A percentile compares a stretch with the other conserved stretches of the same genome.
Conservation (phyloP, 1,140 invertebrate genomes). For the Periplaneta americana region DNA sequence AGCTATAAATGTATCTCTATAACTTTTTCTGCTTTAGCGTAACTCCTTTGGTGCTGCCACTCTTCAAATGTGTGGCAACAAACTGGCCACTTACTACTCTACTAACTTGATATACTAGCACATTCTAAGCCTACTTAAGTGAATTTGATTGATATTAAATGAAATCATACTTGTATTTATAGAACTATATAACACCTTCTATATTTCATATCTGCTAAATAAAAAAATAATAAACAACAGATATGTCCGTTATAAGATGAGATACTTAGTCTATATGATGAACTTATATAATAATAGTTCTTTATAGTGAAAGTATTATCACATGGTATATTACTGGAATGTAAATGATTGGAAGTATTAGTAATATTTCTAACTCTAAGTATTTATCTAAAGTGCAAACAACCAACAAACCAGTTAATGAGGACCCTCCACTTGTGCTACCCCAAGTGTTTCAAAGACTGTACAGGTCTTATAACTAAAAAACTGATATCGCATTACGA, state of each 20-base stretch:
- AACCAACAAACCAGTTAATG: not conserved
- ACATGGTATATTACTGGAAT: not conserved
- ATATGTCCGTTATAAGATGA: not conserved
- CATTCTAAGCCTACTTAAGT: not conserved
- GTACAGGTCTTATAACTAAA: not conserved
- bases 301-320: not conserved
- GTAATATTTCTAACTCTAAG: not conserved
- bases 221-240: not conserved
- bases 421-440: not conserved
- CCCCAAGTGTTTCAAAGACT: not conserved
- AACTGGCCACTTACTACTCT: not conserved
- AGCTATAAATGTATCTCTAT: too few relatives aligned
- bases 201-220: not conserved
- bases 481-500: not conserved
- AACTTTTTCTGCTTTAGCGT: too few relatives aligned
- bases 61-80: not conserved
- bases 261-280: not conserved
- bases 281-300: not conserved
- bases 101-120: not conserved
- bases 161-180: not conserved
- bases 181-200: not conserved
- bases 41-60: not conserved
- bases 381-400: not conserved
- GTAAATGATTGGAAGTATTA: not conserved
- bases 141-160: not conserved